Evolutionary conservation across 1,140 invertebrate species (phyloP).

Genomic region (Sarcophaga bullata): DNA sequence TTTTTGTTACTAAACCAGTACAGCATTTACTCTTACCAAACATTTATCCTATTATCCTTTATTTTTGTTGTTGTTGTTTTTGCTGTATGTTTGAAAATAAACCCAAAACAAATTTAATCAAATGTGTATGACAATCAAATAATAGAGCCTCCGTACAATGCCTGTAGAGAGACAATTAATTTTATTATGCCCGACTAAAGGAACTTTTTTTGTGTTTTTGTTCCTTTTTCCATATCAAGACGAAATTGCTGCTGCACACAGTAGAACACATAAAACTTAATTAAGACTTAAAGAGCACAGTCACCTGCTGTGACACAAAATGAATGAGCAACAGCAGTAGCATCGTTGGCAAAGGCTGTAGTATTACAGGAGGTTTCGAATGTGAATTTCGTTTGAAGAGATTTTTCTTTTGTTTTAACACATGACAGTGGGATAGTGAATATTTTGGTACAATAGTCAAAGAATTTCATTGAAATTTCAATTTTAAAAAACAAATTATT

Average conservation of each 20-base stretch:
- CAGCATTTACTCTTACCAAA: no score
- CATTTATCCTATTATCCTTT: no score
- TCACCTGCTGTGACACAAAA: background rate
- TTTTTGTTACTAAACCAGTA: no score
- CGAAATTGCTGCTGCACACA: background rate
- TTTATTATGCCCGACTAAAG: background rate
- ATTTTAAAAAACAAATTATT: no score
- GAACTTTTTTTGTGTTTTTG: background rate
- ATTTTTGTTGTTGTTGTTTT: no score
- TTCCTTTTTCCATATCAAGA: background rate
- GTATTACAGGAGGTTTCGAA: no score
- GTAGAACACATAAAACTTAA: conserved; percentile 12
- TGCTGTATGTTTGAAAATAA: background rate
- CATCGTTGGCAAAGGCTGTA: background rate
- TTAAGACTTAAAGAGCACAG: conserved; percentile 12
- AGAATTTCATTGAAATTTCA: no score
- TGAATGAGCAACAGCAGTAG: background rate
- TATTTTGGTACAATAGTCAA: no score
- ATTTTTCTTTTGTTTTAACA: no score
- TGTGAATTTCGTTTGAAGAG: no score
- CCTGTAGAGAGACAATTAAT: conserved; percentile 24
- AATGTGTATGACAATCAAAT: background rate
- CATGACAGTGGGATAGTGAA: no score
- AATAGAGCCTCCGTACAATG: background rate
- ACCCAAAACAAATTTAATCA: background rate